phyloP scores from a whole-genome alignment of 1,140 invertebrate genomes.

The Papilio dardanus region DNA sequence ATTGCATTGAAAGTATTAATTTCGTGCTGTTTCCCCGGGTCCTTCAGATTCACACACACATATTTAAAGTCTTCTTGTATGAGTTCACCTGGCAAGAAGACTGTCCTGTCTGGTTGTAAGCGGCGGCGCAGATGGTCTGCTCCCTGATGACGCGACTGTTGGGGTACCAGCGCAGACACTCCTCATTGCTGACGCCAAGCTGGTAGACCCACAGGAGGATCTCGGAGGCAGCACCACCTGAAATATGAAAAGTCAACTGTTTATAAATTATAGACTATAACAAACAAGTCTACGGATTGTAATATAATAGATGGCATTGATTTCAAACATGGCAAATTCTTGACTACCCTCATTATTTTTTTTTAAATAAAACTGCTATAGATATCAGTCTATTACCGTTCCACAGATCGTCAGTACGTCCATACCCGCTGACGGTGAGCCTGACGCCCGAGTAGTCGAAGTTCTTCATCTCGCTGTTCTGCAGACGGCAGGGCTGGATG shows the following conservation, averaged over 20 bases:
- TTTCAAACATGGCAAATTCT: background rate
- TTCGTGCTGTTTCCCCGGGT: too few species aligned
- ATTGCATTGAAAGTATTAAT: slow-evolving; percentile 3
- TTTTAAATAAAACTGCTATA: background rate
- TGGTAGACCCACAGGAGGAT: slow-evolving; percentile 56
- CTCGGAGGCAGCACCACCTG: slow-evolving; percentile 51
- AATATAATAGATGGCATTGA: background rate
- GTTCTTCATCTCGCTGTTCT: slow-evolving; percentile 50
- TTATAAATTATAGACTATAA: slow-evolving; percentile 29
- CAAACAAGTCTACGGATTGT: background rate
- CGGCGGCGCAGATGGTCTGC: slow-evolving; percentile 57
- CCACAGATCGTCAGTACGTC: slow-evolving; percentile 46
- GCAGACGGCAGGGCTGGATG: slow-evolving; percentile 59
- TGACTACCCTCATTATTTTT: background rate
- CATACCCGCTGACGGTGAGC: slow-evolving; percentile 59
- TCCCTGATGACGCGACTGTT: slow-evolving; percentile 46
- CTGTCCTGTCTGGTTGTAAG: slow-evolving; percentile 60
- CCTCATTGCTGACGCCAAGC: slow-evolving; percentile 52
- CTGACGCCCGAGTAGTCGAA: slow-evolving; percentile 46
- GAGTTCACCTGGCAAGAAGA: slow-evolving; percentile 61
- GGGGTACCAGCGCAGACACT: slow-evolving; percentile 50
- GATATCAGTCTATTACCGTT: slow-evolving; percentile 41
- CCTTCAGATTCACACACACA: too few species aligned
- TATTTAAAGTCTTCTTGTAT: too few species aligned
- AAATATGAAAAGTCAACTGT: background rate